Percentiles rank a stretch among this genome's conserved stretches.
Evolutionary conservation across 2,797 vertebrate species (phyloP).

Genomic region (Poecile montanus): DNA sequence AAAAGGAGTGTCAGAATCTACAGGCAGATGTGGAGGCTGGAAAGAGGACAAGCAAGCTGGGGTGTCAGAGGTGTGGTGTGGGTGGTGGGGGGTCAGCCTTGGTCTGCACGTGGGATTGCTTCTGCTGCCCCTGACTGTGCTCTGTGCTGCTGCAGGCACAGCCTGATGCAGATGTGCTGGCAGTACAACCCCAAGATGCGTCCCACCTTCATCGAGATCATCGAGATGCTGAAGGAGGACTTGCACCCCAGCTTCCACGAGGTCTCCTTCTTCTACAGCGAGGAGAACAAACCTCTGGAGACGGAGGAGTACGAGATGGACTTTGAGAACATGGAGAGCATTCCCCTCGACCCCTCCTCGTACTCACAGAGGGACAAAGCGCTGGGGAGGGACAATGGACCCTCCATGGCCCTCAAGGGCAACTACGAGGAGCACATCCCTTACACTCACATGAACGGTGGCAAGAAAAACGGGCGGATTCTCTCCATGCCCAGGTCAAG

Average conservation of each 20-base stretch:
- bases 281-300: conserved; percentile 95
- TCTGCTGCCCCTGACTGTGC: not conserved
- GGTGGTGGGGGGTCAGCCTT: not conserved
- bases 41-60: not conserved
- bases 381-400: conserved; percentile 85
- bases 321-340: conserved; percentile 98
- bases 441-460: conserved; percentile 99
- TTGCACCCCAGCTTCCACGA: conserved; percentile 92
- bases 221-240: conserved; percentile 93
- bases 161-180: conserved; percentile 97
- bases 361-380: conserved; percentile 88
- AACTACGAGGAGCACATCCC: conserved; percentile 94
- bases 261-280: conserved; percentile 96
- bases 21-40: not conserved
- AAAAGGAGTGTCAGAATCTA: not conserved
- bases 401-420: conserved; percentile 85
- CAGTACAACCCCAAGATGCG: conserved; percentile 98
- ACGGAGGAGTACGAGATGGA: conserved; percentile 94
- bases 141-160: conserved; percentile 78
- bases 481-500: conserved; percentile 91
- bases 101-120: not conserved
- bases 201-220: conserved; percentile 93
- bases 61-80: accelerated
- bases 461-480: conserved; percentile 95
- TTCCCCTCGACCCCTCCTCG: conserved; percentile 92